Evolutionary conservation across 2,113 vertebrate genomes (phyloP).

Genomic region (Sinocyclocheilus rhinocerous): DNA sequence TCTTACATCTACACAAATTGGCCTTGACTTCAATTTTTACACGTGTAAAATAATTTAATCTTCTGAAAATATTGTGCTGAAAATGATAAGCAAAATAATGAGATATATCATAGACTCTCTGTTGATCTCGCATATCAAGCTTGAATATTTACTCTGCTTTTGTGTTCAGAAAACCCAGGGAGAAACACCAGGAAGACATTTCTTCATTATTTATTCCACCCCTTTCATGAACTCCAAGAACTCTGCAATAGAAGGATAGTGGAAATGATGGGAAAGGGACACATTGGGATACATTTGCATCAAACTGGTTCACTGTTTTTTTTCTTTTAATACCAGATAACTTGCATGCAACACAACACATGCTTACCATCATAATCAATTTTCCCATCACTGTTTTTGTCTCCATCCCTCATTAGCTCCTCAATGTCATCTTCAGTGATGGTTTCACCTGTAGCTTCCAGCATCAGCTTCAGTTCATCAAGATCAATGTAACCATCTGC

Average conservation of each 20-base stretch:
- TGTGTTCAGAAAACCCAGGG: neutral
- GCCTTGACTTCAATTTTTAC: neutral
- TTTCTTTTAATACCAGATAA: neutral
- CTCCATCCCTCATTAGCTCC: constrained; percentile 95
- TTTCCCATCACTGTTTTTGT: constrained; percentile 95
- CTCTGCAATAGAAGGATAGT: constrained; percentile 64
- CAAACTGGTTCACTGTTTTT: neutral
- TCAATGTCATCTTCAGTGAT: constrained; percentile 98
- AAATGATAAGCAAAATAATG: neutral
- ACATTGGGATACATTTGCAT: too few relatives aligned
- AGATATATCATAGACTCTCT: neutral
- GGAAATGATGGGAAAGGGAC: neutral
- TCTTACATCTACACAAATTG: neutral
- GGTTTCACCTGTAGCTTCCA: constrained; percentile 91
- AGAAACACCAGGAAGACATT: neutral
- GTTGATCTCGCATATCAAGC: neutral
- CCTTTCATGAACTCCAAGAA: constrained; percentile 85
- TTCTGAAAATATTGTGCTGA: neutral
- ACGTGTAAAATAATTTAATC: neutral
- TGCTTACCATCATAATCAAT: constrained; percentile 94
- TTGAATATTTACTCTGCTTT: neutral
- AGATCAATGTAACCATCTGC: constrained; percentile 97
- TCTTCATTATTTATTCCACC: constrained; percentile 70
- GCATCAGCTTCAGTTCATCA: constrained; percentile 94
- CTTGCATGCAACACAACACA: neutral